Conservation (phyloP, 2,113 vertebrate genomes). For the Leuciscus idus region DNA sequence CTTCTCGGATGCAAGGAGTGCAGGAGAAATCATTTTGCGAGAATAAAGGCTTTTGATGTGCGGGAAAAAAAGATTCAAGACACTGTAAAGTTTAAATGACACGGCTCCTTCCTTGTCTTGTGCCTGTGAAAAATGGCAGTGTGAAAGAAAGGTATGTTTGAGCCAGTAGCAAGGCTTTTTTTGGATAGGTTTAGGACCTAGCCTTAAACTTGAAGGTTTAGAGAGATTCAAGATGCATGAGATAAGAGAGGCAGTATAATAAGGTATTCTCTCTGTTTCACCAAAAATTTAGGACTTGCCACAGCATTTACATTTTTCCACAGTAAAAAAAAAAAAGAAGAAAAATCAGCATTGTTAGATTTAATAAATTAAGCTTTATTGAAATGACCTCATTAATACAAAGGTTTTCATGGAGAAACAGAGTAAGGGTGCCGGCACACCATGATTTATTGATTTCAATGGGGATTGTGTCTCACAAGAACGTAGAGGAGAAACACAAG, state of each 20-base stretch:
- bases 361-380: background rate
- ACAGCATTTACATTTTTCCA: background rate
- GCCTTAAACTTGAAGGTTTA: background rate
- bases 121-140: background rate
- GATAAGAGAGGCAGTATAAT: background rate
- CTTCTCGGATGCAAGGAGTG: conserved; percentile 14
- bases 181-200: conserved; percentile 12
- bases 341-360: background rate
- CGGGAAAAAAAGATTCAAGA: conserved; percentile 39
- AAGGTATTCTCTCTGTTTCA: background rate
- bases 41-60: conserved; percentile 55
- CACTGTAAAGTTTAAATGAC: conserved; percentile 40
- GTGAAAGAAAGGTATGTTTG: background rate
- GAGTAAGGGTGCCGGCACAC: background rate
- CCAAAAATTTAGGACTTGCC: background rate
- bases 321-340: background rate
- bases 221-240: background rate
- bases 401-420: background rate
- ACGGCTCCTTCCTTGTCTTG: conserved; percentile 10
- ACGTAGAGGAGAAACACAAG: background rate
- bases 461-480: background rate
- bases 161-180: conserved; percentile 5
- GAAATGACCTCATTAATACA: background rate
- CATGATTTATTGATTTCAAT: background rate
- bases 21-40: conserved; percentile 53